Evolutionary conservation across 2,888 invertebrate genomes (phyloP).

Genomic region (Nomada hirtipes): DNA sequence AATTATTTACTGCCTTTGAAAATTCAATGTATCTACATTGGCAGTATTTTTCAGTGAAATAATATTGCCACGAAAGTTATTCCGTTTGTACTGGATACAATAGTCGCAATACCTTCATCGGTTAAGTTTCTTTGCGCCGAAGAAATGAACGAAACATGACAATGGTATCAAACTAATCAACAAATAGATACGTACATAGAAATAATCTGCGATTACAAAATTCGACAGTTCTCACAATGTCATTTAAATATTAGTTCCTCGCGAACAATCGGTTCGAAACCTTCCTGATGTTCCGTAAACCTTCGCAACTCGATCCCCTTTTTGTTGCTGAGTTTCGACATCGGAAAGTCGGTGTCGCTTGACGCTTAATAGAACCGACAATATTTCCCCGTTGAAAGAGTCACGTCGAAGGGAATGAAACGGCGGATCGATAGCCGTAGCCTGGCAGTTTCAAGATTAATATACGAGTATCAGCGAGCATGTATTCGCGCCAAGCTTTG

Average conservation of each 20-base stretch:
- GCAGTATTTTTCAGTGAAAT: no score
- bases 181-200: neutral
- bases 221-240: neutral
- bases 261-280: neutral
- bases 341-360: constrained; percentile 18
- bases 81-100: no score
- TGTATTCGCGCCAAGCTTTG: constrained; percentile 8
- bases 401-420: constrained; percentile 24
- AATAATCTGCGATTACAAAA: neutral
- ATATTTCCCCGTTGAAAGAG: constrained; percentile 9
- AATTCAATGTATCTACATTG: no score
- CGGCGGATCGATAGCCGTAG: constrained; percentile 26
- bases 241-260: no score
- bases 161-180: no score
- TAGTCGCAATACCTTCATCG: no score
- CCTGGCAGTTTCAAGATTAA: constrained; percentile 45
- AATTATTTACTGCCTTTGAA: no score
- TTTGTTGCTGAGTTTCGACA: neutral
- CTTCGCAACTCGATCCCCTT: neutral
- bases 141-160: no score
- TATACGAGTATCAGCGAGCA: constrained; percentile 11
- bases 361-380: constrained; percentile 32
- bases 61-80: no score
- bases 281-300: constrained; percentile 5
- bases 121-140: no score